These are phyloP conservation scores for Anadara kagoshimensis DNA, from an alignment of 1,140 invertebrate genomes.

Conservation along the genomic window DNA sequence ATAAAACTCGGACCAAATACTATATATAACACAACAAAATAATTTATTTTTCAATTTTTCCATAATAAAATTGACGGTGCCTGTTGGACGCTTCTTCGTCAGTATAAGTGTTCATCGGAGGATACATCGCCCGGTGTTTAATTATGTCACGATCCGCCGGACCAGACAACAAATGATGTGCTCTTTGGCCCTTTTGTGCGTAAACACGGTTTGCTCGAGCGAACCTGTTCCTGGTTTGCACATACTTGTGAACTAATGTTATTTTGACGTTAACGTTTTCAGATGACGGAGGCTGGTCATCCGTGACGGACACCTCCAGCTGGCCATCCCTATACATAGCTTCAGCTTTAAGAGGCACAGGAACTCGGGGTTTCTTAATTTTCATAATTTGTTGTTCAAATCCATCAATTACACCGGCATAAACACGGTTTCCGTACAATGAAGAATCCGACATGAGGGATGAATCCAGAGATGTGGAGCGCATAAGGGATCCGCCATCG, in stretches of 20 bases:
- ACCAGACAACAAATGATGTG: no score
- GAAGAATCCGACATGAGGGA: no score
- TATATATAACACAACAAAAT: no score
- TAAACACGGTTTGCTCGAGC: background rate
- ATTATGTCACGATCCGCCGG: background rate
- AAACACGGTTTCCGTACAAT: no score
- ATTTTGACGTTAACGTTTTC: slow-evolving; percentile 12
- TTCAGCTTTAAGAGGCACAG: slow-evolving; percentile 3
- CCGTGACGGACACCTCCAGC: slow-evolving; percentile 6
- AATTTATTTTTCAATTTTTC: no score
- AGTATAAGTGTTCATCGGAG: slow-evolving; percentile 9
- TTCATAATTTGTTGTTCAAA: no score
- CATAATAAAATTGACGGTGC: no score
- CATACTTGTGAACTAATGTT: slow-evolving; percentile 13
- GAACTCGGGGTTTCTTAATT: slow-evolving; percentile 3
- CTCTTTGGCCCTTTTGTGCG: background rate
- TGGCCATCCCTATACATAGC: slow-evolving; percentile 5
- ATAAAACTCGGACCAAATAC: no score
- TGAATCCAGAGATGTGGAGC: no score
- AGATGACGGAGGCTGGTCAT: background rate
- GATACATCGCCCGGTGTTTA: slow-evolving; percentile 3
- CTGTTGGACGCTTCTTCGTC: slow-evolving; percentile 2
- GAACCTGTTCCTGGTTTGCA: background rate
- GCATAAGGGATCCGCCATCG: no score
- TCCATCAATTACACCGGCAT: no score